phyloP scores from a whole-genome alignment of 2,797 vertebrate species.

The Antennarius maculatus region DNA sequence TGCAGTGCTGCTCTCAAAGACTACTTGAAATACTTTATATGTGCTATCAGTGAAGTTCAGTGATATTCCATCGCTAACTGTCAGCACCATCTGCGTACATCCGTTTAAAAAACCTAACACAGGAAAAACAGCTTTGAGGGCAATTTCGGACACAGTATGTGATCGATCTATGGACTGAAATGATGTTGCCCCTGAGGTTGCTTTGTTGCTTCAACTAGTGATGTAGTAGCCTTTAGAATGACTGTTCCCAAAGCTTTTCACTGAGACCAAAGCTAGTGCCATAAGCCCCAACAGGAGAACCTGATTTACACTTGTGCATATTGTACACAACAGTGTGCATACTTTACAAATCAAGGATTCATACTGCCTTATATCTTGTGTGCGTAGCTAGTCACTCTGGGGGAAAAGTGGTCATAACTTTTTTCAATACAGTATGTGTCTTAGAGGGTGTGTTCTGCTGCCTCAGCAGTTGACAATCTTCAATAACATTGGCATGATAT shows the following conservation, averaged over 20 bases:
- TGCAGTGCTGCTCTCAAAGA: constrained; percentile 74
- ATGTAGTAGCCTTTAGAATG: constrained; percentile 40
- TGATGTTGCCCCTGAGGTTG: constrained; percentile 78
- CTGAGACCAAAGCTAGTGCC: constrained; percentile 44
- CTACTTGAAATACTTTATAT: constrained; percentile 51
- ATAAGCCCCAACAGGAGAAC: constrained; percentile 69
- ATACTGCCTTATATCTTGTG: constrained; percentile 56
- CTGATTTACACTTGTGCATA: constrained; percentile 73
- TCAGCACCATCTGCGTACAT: constrained; percentile 71
- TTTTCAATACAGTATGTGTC: constrained; percentile 65
- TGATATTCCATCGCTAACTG: constrained; percentile 65
- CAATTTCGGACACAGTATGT: constrained; percentile 61
- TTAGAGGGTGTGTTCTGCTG: constrained; percentile 60
- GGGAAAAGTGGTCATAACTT: constrained; percentile 44
- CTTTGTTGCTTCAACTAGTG: constrained; percentile 60
- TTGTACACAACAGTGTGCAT: constrained; percentile 70
- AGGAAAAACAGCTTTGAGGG: constrained; percentile 53
- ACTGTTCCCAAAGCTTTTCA: constrained; percentile 30
- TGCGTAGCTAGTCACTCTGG: constrained; percentile 65
- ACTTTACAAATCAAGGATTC: constrained; percentile 62
- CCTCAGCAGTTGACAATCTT: constrained; percentile 53
- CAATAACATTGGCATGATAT: constrained; percentile 31
- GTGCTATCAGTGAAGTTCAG: constrained; percentile 68
- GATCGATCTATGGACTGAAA: constrained; percentile 61
- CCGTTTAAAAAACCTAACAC: constrained; percentile 14